Conservation (phyloP, 1,140 invertebrate genomes). For the Reticulitermes speratus region DNA sequence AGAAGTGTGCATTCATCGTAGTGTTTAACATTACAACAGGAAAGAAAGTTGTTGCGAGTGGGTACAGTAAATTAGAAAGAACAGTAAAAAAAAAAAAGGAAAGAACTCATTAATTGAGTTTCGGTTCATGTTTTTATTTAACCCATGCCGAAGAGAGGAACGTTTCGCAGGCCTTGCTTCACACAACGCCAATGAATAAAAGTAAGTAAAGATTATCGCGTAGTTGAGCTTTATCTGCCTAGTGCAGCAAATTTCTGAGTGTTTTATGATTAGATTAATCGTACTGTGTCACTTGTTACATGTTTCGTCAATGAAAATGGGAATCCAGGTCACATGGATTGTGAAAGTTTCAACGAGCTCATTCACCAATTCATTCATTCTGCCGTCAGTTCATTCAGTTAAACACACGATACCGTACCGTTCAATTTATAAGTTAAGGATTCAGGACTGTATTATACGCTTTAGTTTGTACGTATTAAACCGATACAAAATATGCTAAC, state of each 20-base stretch:
- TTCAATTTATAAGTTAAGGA: background rate
- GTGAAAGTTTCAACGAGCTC: slow-evolving; percentile 27
- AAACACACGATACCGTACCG: background rate
- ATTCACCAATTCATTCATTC: slow-evolving; percentile 33
- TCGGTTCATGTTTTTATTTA: background rate
- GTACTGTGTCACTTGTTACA: background rate
- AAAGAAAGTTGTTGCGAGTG: background rate
- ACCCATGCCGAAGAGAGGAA: background rate
- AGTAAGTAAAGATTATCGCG: background rate
- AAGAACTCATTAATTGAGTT: background rate
- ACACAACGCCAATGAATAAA: background rate
- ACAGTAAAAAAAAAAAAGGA: background rate
- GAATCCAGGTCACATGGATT: slow-evolving; percentile 29
- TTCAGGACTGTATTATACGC: background rate
- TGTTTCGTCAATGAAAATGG: slow-evolving; percentile 28
- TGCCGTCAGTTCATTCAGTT: slow-evolving; percentile 27
- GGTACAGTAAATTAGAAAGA: background rate
- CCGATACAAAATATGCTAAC: too few relatives aligned
- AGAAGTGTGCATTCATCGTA: background rate
- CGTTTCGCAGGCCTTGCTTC: background rate
- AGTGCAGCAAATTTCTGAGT: background rate
- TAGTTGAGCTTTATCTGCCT: background rate
- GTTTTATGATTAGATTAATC: background rate
- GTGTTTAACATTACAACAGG: slow-evolving; percentile 13
- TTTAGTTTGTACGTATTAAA: background rate